Conservation (phyloP, 1,140 invertebrate genomes). For the Heterodera schachtii region DNA sequence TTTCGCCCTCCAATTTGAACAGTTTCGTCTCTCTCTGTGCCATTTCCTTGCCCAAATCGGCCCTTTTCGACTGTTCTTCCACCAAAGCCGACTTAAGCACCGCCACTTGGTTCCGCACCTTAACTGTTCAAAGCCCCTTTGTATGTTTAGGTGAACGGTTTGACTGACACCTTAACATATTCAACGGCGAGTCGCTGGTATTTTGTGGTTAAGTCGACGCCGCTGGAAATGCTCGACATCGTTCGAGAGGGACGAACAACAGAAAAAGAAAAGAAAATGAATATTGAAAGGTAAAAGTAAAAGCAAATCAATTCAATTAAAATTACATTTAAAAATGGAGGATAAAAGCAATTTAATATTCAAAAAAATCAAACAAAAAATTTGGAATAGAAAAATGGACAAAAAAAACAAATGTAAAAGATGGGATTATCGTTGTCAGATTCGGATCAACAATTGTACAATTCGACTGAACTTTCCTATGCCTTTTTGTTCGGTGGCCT, state of each 20-base stretch:
- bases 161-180: conserved; percentile 39
- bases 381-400: too few species aligned
- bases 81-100: conserved; percentile 45
- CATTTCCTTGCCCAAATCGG: conserved; percentile 28
- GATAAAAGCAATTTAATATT: too few species aligned
- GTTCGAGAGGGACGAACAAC: too few species aligned
- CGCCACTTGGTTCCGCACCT: conserved; percentile 45
- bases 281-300: neutral
- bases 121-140: neutral
- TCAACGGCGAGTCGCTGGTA: conserved; percentile 49
- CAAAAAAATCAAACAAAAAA: too few species aligned
- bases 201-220: conserved; percentile 44
- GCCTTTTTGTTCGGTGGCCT: conserved; percentile 10
- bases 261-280: neutral
- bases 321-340: too few species aligned
- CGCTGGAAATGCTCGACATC: conserved; percentile 48
- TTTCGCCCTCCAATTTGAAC: conserved; percentile 49
- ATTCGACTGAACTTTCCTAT: too few species aligned
- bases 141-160: too few species aligned
- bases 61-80: conserved; percentile 43
- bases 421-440: too few species aligned
- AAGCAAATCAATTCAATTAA: too few species aligned
- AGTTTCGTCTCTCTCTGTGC: conserved; percentile 37
- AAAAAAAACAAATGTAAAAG: too few species aligned
- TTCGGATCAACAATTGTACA: too few species aligned